Percentiles rank a stretch among this genome's conserved stretches.
phyloP scores from a whole-genome alignment of 2,797 vertebrate species.

The Arnoldichthys spilopterus region DNA sequence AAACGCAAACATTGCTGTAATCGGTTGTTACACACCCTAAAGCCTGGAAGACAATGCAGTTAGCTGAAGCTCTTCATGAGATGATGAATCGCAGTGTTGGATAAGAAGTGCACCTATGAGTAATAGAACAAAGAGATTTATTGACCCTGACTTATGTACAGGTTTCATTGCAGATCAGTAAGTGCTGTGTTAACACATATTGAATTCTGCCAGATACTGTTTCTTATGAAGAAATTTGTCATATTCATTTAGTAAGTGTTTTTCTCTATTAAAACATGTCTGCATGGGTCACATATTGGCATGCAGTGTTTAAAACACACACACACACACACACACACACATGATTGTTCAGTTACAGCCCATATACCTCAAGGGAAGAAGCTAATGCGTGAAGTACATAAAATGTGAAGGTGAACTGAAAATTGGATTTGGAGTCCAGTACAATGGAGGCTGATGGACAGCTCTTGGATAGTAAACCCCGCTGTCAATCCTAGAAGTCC shows the following conservation, averaged over 20 bases:
- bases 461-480: slow-evolving; percentile 1
- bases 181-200: not conserved
- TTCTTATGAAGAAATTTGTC: not conserved
- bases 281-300: not conserved
- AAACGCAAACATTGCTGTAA: slow-evolving; percentile 26
- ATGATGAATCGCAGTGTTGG: not conserved
- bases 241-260: not conserved
- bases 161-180: not conserved
- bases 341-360: slow-evolving; percentile 7
- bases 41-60: not conserved
- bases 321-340: slow-evolving; percentile 3
- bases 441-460: slow-evolving; percentile 16
- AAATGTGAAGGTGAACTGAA: slow-evolving; percentile 31
- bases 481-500: not conserved
- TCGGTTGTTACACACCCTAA: not conserved
- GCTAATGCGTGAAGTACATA: slow-evolving; percentile 26
- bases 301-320: not conserved
- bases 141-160: not conserved
- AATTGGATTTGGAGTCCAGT: slow-evolving; percentile 24
- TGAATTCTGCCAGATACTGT: no score
- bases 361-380: slow-evolving; percentile 6
- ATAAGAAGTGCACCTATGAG: not conserved
- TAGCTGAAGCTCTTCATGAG: not conserved
- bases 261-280: not conserved
- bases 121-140: slow-evolving; percentile 4